A percentile compares a stretch with the other conserved stretches of the same genome.
Evolutionary conservation across 2,888 invertebrate genomes (phyloP).

Genomic region (Aleiodes testaceus): DNA sequence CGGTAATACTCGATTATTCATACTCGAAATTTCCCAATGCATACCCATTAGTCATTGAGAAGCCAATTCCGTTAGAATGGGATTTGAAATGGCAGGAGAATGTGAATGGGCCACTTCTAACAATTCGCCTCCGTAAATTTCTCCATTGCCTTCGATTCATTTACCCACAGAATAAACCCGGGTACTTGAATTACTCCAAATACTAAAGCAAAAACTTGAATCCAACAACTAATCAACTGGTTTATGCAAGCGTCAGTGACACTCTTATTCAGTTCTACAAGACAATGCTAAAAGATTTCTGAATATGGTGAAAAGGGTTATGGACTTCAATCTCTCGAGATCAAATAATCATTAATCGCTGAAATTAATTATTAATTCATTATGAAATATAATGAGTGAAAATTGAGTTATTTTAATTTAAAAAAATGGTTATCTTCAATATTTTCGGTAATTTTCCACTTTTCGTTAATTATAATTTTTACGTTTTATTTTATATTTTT

Average conservation of each 20-base stretch:
- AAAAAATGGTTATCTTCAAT: no score
- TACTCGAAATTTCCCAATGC: background rate
- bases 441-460: no score
- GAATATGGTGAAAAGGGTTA: background rate
- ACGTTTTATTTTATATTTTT: no score
- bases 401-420: no score
- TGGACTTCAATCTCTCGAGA: no score
- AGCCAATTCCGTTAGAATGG: slow-evolving; percentile 7
- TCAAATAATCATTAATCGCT: no score
- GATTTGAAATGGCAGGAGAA: slow-evolving; percentile 29
- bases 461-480: no score
- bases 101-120: slow-evolving; percentile 23
- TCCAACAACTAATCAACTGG: slow-evolving; percentile 46
- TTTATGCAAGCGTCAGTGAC: slow-evolving; percentile 21
- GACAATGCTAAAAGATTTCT: background rate
- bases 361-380: no score
- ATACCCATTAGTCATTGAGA: slow-evolving; percentile 6
- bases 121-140: slow-evolving; percentile 29
- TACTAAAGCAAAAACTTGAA: slow-evolving; percentile 37
- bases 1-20: background rate
- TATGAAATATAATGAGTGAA: no score
- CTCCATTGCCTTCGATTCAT: slow-evolving; percentile 12
- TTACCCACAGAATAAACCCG: background rate
- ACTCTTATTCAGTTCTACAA: slow-evolving; percentile 23
- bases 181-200: slow-evolving; percentile 8